phyloP scores from a whole-genome alignment of 1,140 invertebrate genomes.

The Ceratina japonica region DNA sequence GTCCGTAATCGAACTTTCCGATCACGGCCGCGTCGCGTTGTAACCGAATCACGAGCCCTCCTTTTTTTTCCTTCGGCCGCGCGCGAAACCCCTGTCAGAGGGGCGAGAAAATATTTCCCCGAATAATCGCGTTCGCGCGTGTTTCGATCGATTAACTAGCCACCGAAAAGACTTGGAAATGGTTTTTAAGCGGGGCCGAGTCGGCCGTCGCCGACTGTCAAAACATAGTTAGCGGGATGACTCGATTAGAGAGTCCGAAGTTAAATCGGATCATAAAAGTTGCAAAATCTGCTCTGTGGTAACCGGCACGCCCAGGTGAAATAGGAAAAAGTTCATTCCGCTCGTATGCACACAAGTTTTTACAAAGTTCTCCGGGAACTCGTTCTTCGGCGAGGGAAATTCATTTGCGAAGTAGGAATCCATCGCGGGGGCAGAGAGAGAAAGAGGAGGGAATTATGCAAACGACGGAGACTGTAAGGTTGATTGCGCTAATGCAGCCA shows the following conservation, averaged over 20 bases:
- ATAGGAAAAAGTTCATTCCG: neutral
- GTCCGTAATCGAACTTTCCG: slow-evolving; percentile 41
- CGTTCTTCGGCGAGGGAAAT: neutral
- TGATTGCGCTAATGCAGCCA: slow-evolving; percentile 29
- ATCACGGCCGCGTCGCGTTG: slow-evolving; percentile 19
- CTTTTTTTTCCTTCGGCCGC: slow-evolving; percentile 1
- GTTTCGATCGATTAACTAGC: slow-evolving; percentile 12
- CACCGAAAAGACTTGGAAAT: neutral
- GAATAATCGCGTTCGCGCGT: neutral
- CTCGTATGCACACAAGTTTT: neutral
- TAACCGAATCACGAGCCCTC: slow-evolving; percentile 21
- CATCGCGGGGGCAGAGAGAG: neutral
- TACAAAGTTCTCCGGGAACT: neutral
- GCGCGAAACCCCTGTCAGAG: neutral
- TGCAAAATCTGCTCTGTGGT: neutral
- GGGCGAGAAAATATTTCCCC: slow-evolving; percentile 11
- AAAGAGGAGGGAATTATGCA: slow-evolving; percentile 9
- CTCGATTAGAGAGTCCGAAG: neutral
- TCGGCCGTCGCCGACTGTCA: neutral
- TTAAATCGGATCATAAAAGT: slow-evolving; percentile 10
- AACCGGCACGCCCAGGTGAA: neutral
- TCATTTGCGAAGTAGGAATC: slow-evolving; percentile 7
- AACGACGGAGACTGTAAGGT: neutral
- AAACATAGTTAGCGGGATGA: neutral
- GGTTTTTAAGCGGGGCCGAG: neutral